These are phyloP conservation scores for Leptopilina myrica DNA, from an alignment of 2,888 invertebrate species.

Conservation along the genomic window DNA sequence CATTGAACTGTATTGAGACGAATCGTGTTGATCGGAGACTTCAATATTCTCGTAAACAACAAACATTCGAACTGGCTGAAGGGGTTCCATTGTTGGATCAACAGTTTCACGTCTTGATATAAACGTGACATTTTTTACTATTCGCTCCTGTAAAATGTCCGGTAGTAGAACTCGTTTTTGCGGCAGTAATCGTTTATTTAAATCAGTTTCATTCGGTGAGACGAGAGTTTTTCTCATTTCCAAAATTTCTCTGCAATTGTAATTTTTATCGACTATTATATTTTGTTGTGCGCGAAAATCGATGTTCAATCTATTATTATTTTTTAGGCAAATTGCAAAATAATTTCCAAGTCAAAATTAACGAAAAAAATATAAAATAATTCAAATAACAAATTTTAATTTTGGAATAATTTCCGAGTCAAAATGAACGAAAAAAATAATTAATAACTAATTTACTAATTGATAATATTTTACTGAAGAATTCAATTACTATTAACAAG, in stretches of 20 bases:
- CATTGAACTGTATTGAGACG: slow-evolving; percentile 79
- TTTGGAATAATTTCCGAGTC: no score
- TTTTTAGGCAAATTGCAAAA: no score
- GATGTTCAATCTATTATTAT: no score
- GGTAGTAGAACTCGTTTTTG: slow-evolving; percentile 83
- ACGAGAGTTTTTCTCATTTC: slow-evolving; percentile 78
- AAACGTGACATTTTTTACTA: slow-evolving; percentile 81
- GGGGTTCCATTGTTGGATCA: slow-evolving; percentile 77
- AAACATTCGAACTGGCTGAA: slow-evolving; percentile 82
- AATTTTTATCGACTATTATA: background rate
- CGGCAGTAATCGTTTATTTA: slow-evolving; percentile 79
- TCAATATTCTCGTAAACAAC: slow-evolving; percentile 86
- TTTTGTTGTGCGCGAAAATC: no score
- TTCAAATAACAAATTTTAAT: no score
- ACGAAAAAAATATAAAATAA: no score
- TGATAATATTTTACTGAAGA: no score
- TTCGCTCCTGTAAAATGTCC: slow-evolving; percentile 84
- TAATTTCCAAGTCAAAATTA: no score
- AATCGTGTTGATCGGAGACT: slow-evolving; percentile 82
- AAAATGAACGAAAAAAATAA: no score
- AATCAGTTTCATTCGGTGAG: slow-evolving; percentile 77
- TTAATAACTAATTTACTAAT: no score
- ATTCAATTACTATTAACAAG: no score
- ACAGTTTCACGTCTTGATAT: slow-evolving; percentile 63
- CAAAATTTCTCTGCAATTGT: slow-evolving; percentile 79